Evolutionary conservation across 2,113 vertebrate species (phyloP), one percentile per base, ranked within the genome.

Genomic region (Shinisaurus crocodilurus): DNA sequence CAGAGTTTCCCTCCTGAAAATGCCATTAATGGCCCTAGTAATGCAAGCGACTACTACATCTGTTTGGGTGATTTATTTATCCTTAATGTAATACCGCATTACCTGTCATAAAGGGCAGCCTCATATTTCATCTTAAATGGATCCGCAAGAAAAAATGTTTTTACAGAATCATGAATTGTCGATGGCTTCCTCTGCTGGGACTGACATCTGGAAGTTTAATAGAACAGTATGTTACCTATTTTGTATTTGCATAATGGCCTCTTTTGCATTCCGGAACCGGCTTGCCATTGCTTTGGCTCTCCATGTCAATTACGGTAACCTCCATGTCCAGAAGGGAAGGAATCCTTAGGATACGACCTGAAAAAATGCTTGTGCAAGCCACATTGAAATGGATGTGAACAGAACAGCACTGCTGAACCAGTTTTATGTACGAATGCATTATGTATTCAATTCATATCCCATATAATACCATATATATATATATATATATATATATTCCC

Each of bases 191-290:
- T 92, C 88, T 90, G 85, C 90, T 92, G 90, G 91, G 92, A 87
- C 86, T 93, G 94, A 92, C 94, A 95, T 94, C 93, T 95, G 95
- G 93, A 93, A 92, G 89, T 95, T 95, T 94, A 92, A 95, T 94
- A 82, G 0, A 95, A 93, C 72, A 89, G 87, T 93, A 88, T 92
- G 89, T 92, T 93, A 92, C 93, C 89, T 93, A 20, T 87, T 90
- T 67, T 90, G 72, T 0, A 3, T 92, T 94, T 93, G 69, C 60
- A 89, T 91, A 95, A 94, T 89, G 88, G 91, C 90, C 77, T 93
- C 91, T 89, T 90, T 91, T 90, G 85, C 86, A 90, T 91, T 91
- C 1, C 0, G 87, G 82, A 93, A 93, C 40, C 79, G 82, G 85
- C 87, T 92, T 84, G 72, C 50, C 88, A 76, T 37, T 86, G 86